Base-by-base conservation (phyloP, 2,888 invertebrate species). In the Phrixothrix hirtus region DNA sequence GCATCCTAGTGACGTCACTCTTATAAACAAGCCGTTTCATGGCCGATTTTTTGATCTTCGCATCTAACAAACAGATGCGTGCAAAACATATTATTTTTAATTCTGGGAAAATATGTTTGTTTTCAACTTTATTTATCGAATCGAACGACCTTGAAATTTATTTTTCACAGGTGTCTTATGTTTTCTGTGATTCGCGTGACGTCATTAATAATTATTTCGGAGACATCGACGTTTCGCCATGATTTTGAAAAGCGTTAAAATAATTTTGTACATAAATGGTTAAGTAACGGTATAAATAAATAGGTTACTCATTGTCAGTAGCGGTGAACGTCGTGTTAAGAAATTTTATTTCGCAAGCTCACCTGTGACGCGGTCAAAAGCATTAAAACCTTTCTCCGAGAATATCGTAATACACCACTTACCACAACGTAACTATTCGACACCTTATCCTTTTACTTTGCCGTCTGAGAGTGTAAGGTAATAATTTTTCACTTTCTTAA, bases 1-100 rank as follows among this genome's bases (percentile, higher is more conserved):
- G 71, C 68, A 68, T 69, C 67, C 66, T 60, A 62, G 65, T 71
- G 71, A 72, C 72, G 72, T 72, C 71, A 72, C 61, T 60, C 59
- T 39, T 51, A 69, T 68, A 69, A 69, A 68, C 68, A 70, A 60
- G 44, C 43, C 25, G 21, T 44, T 37, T 56, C 56, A 48, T 43
- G 52, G 52, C 49, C 51, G 48, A 51, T 51, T 55, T 55, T 51
- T 46, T 55, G 37, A 53, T 36, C 46, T 27, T 27, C 43, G 30
- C 32, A n/a, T 43, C 25, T 16, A 42, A 38, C 16, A 44, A 17
- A 30, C 13, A 49, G 11, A 30, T 41, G 38, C 42, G 36, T 34
- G 17, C 21, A 12, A 27, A 34, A 34, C 34, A 34, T n/a, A n/a
- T n/a, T n/a, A n/a, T n/a, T n/a, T n/a, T n/a, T n/a, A n/a, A n/a